Base-by-base conservation (phyloP, 2,888 invertebrate species). In the Furcula furcula region DNA sequence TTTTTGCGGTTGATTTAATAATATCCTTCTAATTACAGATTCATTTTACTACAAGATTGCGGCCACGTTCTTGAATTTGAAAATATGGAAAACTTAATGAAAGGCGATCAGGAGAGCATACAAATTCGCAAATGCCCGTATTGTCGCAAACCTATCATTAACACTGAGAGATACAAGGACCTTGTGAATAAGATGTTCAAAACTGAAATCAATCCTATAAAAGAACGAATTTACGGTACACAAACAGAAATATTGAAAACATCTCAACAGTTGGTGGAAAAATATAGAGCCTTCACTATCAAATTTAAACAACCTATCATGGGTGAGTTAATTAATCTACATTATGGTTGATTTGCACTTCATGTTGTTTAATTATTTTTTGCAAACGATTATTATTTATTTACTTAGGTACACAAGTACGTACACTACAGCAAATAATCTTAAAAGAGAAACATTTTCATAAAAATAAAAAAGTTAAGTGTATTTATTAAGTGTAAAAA, bases 121-220 rank as follows among this genome's bases (percentile, higher is more conserved):
- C 43, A 62, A 11, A 74, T 88, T n/a, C 71, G 70, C 1, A 43
- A 63, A 1, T 93, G 93, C 55, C 93, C 93, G 0, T 68, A 64
- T 36, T 93, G 93, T 58, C 91, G 90, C 31, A 89, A 89, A 10
- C 82, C 90, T 0, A 91, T 94, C 7, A 76, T 90, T 9, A 89
- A 83, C 50, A 91, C 90, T 1, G 72, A 76, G 25, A 83, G 92
- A 9, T 93, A 91, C 66, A 90, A 90, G 39, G 86, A 91, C 40
- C 46, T 79, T 1, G 78, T 93, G 33, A 79, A 84, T 61, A 45
- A 50, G n/a, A 71, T 69, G 36, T 66, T 82, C 23, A 72, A 62
- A 36, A 55, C 58, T n/a, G 76, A 83, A 31, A 80, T 90, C 10
- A 80, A 82, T 34, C 74, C 76, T 1, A 76, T 89, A 21, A 90